A percentile compares a stretch with the other conserved stretches of the same genome.
Evolutionary conservation across 2,797 vertebrate genomes (phyloP).

Genomic region (Novumbra hubbsi): DNA sequence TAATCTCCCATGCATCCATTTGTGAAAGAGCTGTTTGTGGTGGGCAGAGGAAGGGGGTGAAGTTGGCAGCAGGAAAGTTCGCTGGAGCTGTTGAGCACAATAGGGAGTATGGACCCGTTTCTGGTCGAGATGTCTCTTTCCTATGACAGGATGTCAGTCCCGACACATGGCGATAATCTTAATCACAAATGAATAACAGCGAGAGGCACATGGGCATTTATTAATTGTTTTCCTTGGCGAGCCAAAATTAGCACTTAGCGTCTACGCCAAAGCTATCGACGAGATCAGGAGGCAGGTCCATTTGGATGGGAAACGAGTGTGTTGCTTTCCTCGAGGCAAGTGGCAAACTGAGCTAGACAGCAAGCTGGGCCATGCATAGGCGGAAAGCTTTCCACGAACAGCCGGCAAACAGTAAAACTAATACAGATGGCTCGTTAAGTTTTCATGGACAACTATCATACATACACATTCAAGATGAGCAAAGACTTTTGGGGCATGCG

Average conservation of each 20-base stretch:
- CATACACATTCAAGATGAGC: constrained; percentile 25
- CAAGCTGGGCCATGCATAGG: neutral
- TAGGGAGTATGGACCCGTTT: constrained; percentile 22
- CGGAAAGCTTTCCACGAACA: neutral
- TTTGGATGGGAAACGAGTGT: constrained; percentile 6
- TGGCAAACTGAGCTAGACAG: constrained; percentile 8
- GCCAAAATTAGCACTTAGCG: constrained; percentile 21
- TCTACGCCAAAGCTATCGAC: constrained; percentile 9
- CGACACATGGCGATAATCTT: constrained; percentile 21
- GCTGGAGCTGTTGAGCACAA: constrained; percentile 30
- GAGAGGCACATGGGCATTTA: constrained; percentile 9
- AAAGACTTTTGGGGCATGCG: constrained; percentile 23
- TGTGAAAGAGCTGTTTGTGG: constrained; percentile 38
- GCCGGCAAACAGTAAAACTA: constrained; percentile 18
- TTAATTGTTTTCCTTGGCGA: constrained; percentile 29
- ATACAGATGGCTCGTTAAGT: constrained; percentile 35
- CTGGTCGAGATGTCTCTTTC: constrained; percentile 27
- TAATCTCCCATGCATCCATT: constrained; percentile 44
- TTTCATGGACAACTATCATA: constrained; percentile 28
- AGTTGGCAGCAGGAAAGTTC: constrained; percentile 50
- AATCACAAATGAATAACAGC: constrained; percentile 35
- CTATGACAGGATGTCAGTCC: constrained; percentile 29
- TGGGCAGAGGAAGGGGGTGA: constrained; percentile 24
- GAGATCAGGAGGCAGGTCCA: constrained; percentile 13
- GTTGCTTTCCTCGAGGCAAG: neutral